phyloP scores from a whole-genome alignment of 1,140 invertebrate species.

The Polypedilum vanderplanki region DNA sequence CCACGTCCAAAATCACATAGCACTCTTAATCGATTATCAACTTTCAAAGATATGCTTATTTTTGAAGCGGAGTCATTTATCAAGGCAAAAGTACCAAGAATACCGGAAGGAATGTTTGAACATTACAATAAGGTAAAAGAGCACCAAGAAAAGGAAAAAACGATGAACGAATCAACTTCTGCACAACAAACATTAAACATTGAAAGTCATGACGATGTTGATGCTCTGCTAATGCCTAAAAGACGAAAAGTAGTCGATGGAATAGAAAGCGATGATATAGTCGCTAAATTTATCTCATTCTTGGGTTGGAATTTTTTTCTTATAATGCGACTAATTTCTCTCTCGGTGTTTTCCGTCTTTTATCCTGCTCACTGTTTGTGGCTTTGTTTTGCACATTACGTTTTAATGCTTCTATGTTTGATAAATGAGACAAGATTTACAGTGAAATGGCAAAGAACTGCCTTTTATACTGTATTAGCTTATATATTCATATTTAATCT shows the following conservation, averaged over 20 bases:
- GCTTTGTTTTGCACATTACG: conserved; percentile 52
- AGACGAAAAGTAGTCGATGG: conserved; percentile 46
- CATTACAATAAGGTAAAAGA: background rate
- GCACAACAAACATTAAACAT: no score
- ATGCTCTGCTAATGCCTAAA: conserved; percentile 40
- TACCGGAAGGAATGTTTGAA: conserved; percentile 34
- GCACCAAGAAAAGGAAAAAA: background rate
- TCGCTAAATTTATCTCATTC: conserved; percentile 57
- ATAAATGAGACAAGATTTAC: conserved; percentile 52
- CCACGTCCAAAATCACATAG: conserved; percentile 35
- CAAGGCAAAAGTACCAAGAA: conserved; percentile 39
- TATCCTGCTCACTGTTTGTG: conserved; percentile 52
- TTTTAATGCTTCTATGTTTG: conserved; percentile 51
- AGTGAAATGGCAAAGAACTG: conserved; percentile 45
- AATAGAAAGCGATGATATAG: conserved; percentile 59
- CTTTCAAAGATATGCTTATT: conserved; percentile 41
- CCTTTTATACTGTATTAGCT: conserved; percentile 57
- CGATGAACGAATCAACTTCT: conserved; percentile 31
- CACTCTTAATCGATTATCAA: conserved; percentile 38
- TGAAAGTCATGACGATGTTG: conserved; percentile 31
- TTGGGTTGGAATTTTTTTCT: conserved; percentile 67
- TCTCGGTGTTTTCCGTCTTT: conserved; percentile 61
- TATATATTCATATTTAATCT: conserved; percentile 64
- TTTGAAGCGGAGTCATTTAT: conserved; percentile 42
- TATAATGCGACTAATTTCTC: conserved; percentile 56